A percentile compares a stretch with the other conserved stretches of the same genome.
phyloP scores from a whole-genome alignment of 2,113 vertebrate species.

The Mola mola region DNA sequence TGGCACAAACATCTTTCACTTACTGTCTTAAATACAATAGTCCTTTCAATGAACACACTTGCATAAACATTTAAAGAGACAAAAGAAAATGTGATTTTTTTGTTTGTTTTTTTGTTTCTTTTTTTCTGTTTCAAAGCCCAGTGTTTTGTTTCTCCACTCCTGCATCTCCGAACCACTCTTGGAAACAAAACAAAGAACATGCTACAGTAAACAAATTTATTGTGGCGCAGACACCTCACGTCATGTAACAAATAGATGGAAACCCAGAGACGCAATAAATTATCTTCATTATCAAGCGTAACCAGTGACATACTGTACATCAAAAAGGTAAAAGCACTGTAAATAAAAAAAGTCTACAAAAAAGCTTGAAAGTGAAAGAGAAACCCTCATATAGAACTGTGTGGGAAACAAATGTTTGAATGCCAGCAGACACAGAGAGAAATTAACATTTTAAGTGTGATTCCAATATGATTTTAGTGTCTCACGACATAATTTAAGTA shows the following conservation, averaged over 20 bases:
- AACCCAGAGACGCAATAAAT: conserved; percentile 96
- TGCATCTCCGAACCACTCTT: conserved; percentile 77
- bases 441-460: conserved; percentile 87
- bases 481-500: conserved; percentile 98
- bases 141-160: conserved; percentile 84
- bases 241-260: conserved; percentile 91
- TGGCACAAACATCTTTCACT: conserved; percentile 80
- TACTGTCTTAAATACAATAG: conserved; percentile 85
- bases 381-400: conserved; percentile 86
- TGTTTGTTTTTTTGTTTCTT: conserved; percentile 54
- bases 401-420: conserved; percentile 70
- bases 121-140: conserved; percentile 12
- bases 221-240: conserved; percentile 88
- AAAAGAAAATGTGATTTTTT: conserved; percentile 5
- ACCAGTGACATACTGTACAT: conserved; percentile 93
- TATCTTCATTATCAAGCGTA: conserved; percentile 94
- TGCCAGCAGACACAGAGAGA: conserved; percentile 79
- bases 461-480: conserved; percentile 97
- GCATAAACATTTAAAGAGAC: conserved; percentile 84
- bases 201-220: conserved; percentile 96
- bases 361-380: conserved; percentile 64
- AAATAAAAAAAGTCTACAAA: conserved; percentile 86
- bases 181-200: conserved; percentile 80
- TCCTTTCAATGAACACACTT: conserved; percentile 78
- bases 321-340: conserved; percentile 89